Conservation (phyloP, 1,140 invertebrate genomes). For the Onthophagus taurus region DNA sequence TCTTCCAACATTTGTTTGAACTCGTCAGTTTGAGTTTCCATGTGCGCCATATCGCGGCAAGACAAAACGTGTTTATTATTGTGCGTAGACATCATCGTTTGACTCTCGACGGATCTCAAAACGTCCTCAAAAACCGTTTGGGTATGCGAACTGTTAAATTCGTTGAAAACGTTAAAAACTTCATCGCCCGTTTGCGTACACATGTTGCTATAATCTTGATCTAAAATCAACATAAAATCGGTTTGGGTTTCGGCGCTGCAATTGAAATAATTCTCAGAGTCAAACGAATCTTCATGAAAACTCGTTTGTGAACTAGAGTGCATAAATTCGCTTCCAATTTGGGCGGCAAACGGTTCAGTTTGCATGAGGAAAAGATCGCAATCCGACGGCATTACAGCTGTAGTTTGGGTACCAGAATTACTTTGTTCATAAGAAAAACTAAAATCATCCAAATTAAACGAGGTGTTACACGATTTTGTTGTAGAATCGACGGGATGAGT, state of each 20-base stretch:
- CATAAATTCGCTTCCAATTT: conserved; percentile 24
- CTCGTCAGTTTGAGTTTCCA: conserved; percentile 36
- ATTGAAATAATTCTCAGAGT: conserved; percentile 39
- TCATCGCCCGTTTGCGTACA: conserved; percentile 53
- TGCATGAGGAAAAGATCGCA: conserved; percentile 20
- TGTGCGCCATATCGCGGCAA: conserved; percentile 26
- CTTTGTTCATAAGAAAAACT: conserved; percentile 27
- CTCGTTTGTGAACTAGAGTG: conserved; percentile 17
- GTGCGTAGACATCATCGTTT: conserved; percentile 30
- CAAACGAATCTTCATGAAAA: conserved; percentile 28
- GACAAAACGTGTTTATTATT: conserved; percentile 13
- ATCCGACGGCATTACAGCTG: conserved; percentile 7
- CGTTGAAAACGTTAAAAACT: conserved; percentile 43
- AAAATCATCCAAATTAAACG: conserved; percentile 24
- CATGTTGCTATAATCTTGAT: conserved; percentile 39
- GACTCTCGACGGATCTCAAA: conserved; percentile 33
- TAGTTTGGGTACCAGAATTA: conserved; percentile 30
- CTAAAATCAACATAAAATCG: conserved; percentile 38
- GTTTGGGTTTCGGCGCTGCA: conserved; percentile 51
- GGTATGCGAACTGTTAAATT: conserved; percentile 49
- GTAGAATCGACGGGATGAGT: conserved; percentile 21
- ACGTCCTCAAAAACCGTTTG: conserved; percentile 41
- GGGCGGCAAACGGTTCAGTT: conserved; percentile 28
- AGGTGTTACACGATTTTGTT: conserved; percentile 31
- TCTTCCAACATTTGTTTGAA: conserved; percentile 33